Evolutionary conservation across 2,113 vertebrate genomes (phyloP).

Genomic region (Lepisosteus oculatus): DNA sequence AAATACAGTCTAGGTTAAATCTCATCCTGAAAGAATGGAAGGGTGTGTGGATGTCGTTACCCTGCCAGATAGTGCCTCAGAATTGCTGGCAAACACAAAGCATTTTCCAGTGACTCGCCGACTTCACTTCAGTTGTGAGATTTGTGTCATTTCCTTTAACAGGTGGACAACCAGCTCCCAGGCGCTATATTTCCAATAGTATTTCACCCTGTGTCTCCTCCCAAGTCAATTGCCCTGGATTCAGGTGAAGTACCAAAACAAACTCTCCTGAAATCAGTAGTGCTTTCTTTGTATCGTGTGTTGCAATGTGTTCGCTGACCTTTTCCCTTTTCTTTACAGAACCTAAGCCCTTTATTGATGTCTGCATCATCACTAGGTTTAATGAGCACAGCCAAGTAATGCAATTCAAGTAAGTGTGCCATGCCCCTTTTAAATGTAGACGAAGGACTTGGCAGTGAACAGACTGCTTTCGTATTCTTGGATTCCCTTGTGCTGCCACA

Average conservation of each 20-base stretch:
- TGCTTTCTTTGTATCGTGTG: too few relatives aligned
- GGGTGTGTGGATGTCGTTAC: too few relatives aligned
- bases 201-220: slow-evolving; percentile 94
- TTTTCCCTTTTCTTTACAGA: slow-evolving; percentile 61
- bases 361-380: slow-evolving; percentile 91
- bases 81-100: too few relatives aligned
- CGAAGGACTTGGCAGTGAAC: too few relatives aligned
- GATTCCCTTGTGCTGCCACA: neutral
- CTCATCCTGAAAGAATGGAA: too few relatives aligned
- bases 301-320: too few relatives aligned
- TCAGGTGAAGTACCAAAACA: slow-evolving; percentile 68
- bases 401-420: slow-evolving; percentile 89
- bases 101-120: too few relatives aligned
- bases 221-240: slow-evolving; percentile 91
- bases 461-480: neutral
- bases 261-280: too few relatives aligned
- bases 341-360: slow-evolving; percentile 92
- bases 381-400: slow-evolving; percentile 91
- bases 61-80: too few relatives aligned
- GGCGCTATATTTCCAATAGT: slow-evolving; percentile 90
- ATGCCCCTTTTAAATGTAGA: neutral
- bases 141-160: slow-evolving; percentile 13
- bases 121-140: neutral
- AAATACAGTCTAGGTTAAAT: too few relatives aligned
- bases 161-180: slow-evolving; percentile 93